phyloP scores from a whole-genome alignment of 2,888 invertebrate genomes.

The Eupithecia insigniata region DNA sequence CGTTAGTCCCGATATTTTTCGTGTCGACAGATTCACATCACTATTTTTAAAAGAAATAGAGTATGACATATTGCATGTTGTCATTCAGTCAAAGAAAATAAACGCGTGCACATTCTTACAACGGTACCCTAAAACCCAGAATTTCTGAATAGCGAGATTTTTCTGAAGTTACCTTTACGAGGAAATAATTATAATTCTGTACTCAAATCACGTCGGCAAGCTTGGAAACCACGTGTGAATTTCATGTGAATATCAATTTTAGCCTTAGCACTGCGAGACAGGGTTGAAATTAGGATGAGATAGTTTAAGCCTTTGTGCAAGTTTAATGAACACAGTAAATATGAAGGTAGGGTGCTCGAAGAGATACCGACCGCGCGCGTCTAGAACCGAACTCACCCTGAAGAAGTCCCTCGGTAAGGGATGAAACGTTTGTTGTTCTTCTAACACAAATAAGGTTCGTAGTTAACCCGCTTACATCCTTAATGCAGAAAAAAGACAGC shows the following conservation, averaged over 20 bases:
- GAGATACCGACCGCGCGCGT: too few species aligned
- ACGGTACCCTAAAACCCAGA: conserved; percentile 30
- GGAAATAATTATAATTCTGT: conserved; percentile 59
- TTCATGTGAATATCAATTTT: conserved; percentile 64
- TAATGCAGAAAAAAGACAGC: neutral
- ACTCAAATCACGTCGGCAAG: conserved; percentile 51
- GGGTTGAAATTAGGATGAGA: conserved; percentile 14
- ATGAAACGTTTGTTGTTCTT: too few species aligned
- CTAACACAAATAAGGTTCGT: too few species aligned
- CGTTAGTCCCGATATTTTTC: too few species aligned
- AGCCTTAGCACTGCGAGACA: conserved; percentile 9
- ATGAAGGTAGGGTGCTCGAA: too few species aligned
- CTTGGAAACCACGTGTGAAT: conserved; percentile 62
- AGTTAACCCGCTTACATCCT: too few species aligned
- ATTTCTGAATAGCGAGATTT: conserved; percentile 39
- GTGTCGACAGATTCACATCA: too few species aligned
- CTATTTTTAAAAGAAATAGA: too few species aligned
- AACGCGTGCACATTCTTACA: neutral
- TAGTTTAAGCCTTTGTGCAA: neutral
- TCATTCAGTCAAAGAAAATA: neutral
- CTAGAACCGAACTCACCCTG: too few species aligned
- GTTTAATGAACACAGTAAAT: neutral
- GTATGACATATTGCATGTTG: too few species aligned
- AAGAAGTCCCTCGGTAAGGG: too few species aligned
- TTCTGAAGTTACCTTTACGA: conserved; percentile 39